phyloP scores from a whole-genome alignment of 2,888 invertebrate genomes.

The Drosophila tanythrix region DNA sequence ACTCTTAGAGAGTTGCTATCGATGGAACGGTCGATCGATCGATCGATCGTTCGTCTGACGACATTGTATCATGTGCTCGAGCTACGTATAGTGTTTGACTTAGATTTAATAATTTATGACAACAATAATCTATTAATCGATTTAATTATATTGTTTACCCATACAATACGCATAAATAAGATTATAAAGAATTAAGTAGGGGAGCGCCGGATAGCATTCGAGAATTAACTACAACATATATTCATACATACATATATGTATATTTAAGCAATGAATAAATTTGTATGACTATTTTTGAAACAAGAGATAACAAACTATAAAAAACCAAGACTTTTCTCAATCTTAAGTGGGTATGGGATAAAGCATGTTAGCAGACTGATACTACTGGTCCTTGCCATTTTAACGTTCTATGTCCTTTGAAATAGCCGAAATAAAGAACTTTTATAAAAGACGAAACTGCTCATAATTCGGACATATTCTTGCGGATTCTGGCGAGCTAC shows the following conservation, averaged over 20 bases:
- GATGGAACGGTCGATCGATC: slow-evolving; percentile 35
- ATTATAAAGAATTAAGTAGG: slow-evolving; percentile 13
- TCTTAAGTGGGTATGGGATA: neutral
- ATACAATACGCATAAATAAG: slow-evolving; percentile 30
- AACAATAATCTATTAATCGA: slow-evolving; percentile 72
- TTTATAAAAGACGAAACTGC: neutral
- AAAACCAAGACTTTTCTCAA: neutral
- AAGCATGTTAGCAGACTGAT: neutral
- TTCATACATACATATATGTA: slow-evolving; percentile 39
- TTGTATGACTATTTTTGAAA: slow-evolving; percentile 56
- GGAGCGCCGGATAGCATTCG: slow-evolving; percentile 44
- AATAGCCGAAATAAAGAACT: neutral
- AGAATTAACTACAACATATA: slow-evolving; percentile 36
- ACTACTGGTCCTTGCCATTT: neutral
- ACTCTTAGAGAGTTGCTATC: slow-evolving; percentile 54
- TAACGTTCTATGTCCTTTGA: neutral
- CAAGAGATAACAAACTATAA: slow-evolving; percentile 19
- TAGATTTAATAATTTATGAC: slow-evolving; percentile 79
- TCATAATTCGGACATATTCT: neutral
- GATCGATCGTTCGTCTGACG: slow-evolving; percentile 17
- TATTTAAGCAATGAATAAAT: slow-evolving; percentile 49
- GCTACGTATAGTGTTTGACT: slow-evolving; percentile 63
- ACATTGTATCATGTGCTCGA: slow-evolving; percentile 42
- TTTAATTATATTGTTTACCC: slow-evolving; percentile 57
- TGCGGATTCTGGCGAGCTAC: neutral